Evolutionary conservation across 1,140 invertebrate genomes (phyloP).

Genomic region (Bacillus rossius): DNA sequence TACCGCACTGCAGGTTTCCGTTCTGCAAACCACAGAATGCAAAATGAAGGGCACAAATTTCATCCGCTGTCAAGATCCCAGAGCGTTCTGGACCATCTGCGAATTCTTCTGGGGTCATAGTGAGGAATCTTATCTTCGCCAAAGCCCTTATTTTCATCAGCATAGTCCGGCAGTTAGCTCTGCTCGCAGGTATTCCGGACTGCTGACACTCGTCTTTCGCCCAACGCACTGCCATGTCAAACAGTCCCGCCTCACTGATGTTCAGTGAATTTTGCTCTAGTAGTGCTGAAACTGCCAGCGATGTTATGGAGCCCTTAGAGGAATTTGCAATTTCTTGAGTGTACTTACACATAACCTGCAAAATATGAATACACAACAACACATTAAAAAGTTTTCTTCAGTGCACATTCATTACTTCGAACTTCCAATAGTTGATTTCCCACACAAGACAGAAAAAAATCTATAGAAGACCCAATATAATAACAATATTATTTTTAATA

Average conservation of each 20-base stretch:
- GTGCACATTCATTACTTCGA: no score
- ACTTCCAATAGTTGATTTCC: no score
- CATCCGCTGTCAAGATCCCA: conserved; percentile 17
- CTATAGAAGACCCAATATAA: no score
- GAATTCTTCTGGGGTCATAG: conserved; percentile 15
- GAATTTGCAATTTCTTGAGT: conserved; percentile 6
- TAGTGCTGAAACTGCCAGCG: conserved; percentile 14
- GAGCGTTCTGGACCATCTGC: conserved; percentile 4
- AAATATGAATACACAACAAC: background rate
- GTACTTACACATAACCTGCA: conserved; percentile 19
- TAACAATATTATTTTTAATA: no score
- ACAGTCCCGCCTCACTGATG: conserved; percentile 24
- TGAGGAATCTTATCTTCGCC: conserved; percentile 21
- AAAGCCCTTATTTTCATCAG: conserved; percentile 18
- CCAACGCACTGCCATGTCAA: conserved; percentile 19
- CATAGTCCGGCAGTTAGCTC: conserved; percentile 9
- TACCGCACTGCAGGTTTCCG: background rate
- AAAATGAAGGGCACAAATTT: conserved; percentile 6
- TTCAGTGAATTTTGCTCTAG: conserved; percentile 22
- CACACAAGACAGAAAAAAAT: no score
- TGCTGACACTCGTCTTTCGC: conserved; percentile 15
- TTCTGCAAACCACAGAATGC: background rate
- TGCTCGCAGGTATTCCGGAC: conserved; percentile 3
- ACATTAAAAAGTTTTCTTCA: no score
- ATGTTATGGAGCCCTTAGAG: conserved; percentile 4